phyloP scores from a whole-genome alignment of 2,113 vertebrate species.

The Grallaria varia region DNA sequence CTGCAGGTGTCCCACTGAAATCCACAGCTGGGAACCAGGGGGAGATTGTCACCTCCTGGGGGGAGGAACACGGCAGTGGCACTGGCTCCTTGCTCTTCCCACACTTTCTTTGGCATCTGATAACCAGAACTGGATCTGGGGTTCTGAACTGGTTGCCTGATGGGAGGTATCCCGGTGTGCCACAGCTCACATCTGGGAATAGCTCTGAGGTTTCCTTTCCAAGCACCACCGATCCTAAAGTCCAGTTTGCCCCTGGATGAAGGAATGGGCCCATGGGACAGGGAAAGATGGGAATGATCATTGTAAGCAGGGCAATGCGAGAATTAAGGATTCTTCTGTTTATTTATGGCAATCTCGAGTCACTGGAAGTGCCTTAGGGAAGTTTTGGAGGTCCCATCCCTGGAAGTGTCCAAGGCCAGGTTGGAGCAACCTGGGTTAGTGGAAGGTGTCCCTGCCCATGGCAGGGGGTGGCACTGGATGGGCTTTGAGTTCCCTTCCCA shows the following conservation, averaged over 20 bases:
- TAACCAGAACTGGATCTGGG: not conserved
- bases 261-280: not conserved
- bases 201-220: not conserved
- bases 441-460: not conserved
- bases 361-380: not conserved
- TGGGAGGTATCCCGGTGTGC: not conserved
- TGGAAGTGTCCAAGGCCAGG: not conserved
- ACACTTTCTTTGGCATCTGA: not conserved
- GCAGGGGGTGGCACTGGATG: too few relatives aligned
- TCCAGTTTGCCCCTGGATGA: not conserved
- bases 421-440: fast-evolving
- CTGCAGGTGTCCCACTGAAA: not conserved
- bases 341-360: not conserved
- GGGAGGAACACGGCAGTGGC: not conserved
- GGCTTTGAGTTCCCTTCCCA: not conserved
- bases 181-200: not conserved
- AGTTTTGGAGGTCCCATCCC: not conserved
- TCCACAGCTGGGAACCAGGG: not conserved
- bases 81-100: not conserved
- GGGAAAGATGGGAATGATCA: not conserved
- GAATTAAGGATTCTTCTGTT: not conserved
- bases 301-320: not conserved
- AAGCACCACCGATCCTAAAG: not conserved
- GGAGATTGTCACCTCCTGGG: not conserved
- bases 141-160: not conserved